Evolutionary conservation across 1,140 invertebrate genomes (phyloP), one percentile per base, ranked within the genome.

Genomic region (Anoplolepis gracilipes): DNA sequence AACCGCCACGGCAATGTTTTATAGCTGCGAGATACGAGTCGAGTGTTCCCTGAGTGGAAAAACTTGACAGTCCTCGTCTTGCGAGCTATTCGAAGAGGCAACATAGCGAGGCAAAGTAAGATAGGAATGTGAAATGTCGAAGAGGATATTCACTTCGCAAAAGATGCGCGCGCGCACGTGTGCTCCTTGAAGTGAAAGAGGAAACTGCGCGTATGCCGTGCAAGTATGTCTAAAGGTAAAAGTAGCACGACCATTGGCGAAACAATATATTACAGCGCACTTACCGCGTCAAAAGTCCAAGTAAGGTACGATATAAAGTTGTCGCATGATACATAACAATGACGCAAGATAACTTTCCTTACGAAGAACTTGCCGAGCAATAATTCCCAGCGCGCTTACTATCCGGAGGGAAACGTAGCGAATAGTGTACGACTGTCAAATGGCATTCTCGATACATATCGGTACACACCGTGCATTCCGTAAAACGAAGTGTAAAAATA

Each of bases 301-400:
- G 67, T 46, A 46, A 82, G 36, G 73, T 82, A 73, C 36, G 53
- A 61, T 59, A 82, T 46, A 82, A 82, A 82, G 78, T 82, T 82
- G 53, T 39, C 3, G 78, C 53, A 22, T 46, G 78, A 82, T 82
- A 82, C 67, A 82, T 62, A 82, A 82, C 78, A 73, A 82, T 59
- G 67, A 57, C 36, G 49, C 53, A 33, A 30, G 36, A 61, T 69
- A 73, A 82, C 78, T 82, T 82, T 59, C 67, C 67, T 73, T 11
- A 11, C 33, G 6, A 39, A 59, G 53, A 82, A 82, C 78, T 82
- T 73, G n/a, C 53, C 65, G 36, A 10, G 55, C 53, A 82, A 82
- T 73, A 82, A 82, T 82, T 82, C 53, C 67, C 76, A 4, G 25
- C 39, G 62, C 33, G 53, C 28, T 30, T 16, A 25, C 28, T 46